Base-by-base conservation (phyloP, 1,140 invertebrate species). In the Brachionus paranguensis region DNA sequence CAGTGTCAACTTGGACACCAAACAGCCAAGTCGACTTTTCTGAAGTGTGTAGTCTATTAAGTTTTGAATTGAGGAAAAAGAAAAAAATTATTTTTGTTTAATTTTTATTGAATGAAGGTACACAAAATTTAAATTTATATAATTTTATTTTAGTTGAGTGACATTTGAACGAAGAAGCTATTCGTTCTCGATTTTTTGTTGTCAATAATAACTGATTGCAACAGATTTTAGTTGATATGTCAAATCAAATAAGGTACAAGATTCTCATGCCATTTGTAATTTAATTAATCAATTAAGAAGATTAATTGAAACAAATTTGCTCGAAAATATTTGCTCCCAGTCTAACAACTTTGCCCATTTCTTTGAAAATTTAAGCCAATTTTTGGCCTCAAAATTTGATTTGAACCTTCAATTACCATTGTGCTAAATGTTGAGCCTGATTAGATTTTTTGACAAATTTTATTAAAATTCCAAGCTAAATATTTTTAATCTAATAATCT, bases 271-370 rank as follows among this genome's bases (percentile, higher is more conserved):
- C 12, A 72, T 43, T 72, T 72, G 33, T 72, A 72, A 72, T 72
- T 72, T 43, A 43, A 72, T 72, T 72, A 72, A 72, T 72, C 68
- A 72, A 72, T 72, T 72, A 72, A 72, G 33, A 41, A 41, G 68
- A 72, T 72, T 72, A 72, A 72, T 72, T 72, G 37, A 72, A 41
- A n/a, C 65, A 68, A 68, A 33, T 68, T 68, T 60, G 4, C 8
- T 27, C 5, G 0, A 60, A 60, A 60, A 60, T 60, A 60, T 60
- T 60, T 60, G 53, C 53, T 60, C 53, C 6, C 53, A 60, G 53
- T 60, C n/a, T 24, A 60, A 60, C 53, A 60, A 60, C 53, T 60
- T 60, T 20, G 10, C 7, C 20, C n/a, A 60, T 60, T 60, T 20
- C 17, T 60, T 60, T 60, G 53, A 60, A 60, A 60, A 20, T 10